A percentile compares a stretch with the other conserved stretches of the same genome.
Conservation (phyloP, 2,113 vertebrate species). For the Cathartes aura region DNA sequence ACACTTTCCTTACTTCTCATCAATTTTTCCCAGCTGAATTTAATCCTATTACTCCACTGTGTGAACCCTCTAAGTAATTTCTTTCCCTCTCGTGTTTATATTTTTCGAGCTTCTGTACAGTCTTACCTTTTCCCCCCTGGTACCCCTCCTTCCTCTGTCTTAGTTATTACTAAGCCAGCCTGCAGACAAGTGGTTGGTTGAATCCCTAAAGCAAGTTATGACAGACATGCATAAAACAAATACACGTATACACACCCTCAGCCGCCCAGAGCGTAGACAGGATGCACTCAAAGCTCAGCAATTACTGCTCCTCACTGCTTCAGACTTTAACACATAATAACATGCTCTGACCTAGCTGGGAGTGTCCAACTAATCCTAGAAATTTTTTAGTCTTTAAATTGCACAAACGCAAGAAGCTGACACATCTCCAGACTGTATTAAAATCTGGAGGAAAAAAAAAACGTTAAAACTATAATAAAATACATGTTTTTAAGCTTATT, state of each 20-base stretch:
- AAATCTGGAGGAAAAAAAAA: not conserved
- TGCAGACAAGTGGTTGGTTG: constrained; percentile 32
- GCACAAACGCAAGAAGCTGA: not conserved
- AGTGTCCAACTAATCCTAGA: constrained; percentile 35
- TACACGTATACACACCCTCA: not conserved
- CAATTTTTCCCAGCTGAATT: not conserved
- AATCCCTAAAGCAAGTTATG: constrained; percentile 51
- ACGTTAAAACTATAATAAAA: not conserved
- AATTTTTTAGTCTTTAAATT: not conserved
- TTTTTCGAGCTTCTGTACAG: not conserved
- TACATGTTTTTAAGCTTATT: not conserved
- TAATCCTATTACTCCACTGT: not conserved
- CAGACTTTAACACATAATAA: constrained; percentile 4
- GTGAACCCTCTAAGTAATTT: not conserved
- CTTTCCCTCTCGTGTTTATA: not conserved
- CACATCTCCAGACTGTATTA: not conserved
- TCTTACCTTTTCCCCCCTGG: not conserved
- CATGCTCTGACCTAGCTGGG: constrained; percentile 21
- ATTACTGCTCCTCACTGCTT: not conserved
- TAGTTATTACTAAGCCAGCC: not conserved
- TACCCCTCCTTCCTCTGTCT: not conserved
- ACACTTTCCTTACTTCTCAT: not conserved
- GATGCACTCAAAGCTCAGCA: constrained; percentile 34
- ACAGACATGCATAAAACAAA: constrained; percentile 42
- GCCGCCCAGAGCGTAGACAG: constrained; percentile 16